phyloP scores from a whole-genome alignment of 1,140 invertebrate genomes.

The Propsilocerus akamusi region DNA sequence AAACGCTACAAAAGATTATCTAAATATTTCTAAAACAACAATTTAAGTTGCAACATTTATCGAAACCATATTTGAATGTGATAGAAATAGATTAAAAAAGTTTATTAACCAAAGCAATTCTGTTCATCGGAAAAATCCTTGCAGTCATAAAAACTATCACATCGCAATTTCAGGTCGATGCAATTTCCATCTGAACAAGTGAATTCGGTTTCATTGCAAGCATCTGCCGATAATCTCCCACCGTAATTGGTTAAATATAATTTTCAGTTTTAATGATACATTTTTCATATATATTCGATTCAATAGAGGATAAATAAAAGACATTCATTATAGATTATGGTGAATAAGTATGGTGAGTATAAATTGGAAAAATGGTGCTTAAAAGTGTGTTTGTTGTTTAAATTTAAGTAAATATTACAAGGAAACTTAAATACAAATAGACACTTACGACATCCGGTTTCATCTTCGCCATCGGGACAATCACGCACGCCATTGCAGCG shows the following conservation, averaged over 20 bases:
- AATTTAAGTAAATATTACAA: background rate
- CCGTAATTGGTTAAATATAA: background rate
- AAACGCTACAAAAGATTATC: background rate
- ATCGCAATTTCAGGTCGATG: constrained; percentile 45
- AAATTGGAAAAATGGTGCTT: background rate
- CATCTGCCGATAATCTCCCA: constrained; percentile 5
- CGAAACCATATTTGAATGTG: background rate
- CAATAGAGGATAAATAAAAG: no score
- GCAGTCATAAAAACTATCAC: constrained; percentile 79
- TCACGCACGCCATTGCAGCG: constrained; percentile 44
- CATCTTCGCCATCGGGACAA: constrained; percentile 49
- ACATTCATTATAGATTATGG: no score
- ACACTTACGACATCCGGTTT: constrained; percentile 27
- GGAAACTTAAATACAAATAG: no score
- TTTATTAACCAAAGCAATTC: constrained; percentile 44
- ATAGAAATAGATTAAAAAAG: background rate
- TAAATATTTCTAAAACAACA: background rate
- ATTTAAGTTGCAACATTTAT: background rate
- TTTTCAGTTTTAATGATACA: no score
- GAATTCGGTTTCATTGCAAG: constrained; percentile 36
- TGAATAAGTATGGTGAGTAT: background rate
- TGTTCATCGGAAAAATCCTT: constrained; percentile 81
- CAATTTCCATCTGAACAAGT: constrained; percentile 44
- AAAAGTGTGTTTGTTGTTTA: background rate
- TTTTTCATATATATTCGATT: no score